These are phyloP conservation scores for Gila robusta DNA, from an alignment of 2,797 vertebrate species.

Conservation along the genomic window DNA sequence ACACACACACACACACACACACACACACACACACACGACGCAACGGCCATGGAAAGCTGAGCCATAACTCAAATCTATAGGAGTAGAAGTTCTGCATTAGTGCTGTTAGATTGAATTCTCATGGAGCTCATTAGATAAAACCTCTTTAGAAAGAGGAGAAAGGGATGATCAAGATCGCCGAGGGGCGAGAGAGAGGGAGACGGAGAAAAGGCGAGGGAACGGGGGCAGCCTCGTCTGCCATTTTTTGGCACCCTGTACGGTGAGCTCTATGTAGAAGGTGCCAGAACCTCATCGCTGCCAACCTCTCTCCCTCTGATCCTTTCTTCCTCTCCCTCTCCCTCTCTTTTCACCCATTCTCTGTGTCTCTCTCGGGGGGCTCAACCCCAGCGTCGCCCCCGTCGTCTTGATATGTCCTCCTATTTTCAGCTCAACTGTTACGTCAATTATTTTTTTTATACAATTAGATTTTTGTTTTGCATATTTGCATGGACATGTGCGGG, in stretches of 20 bases:
- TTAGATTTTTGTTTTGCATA: not conserved
- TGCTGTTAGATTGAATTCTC: constrained; percentile 46
- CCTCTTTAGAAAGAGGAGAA: constrained; percentile 45
- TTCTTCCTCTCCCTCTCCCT: constrained; percentile 50
- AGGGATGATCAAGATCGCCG: constrained; percentile 38
- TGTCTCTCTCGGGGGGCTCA: constrained; percentile 53
- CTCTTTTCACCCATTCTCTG: constrained; percentile 73
- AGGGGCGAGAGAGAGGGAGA: constrained; percentile 41
- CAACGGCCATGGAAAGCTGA: constrained; percentile 9
- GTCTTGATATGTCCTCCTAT: constrained; percentile 26
- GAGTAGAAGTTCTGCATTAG: constrained; percentile 38
- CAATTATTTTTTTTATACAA: constrained; percentile 27
- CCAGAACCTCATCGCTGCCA: constrained; percentile 69
- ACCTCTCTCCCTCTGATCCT: constrained; percentile 61
- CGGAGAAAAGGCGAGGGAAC: constrained; percentile 54
- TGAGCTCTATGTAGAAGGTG: constrained; percentile 76
- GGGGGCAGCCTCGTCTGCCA: constrained; percentile 71
- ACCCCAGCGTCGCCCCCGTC: constrained; percentile 41
- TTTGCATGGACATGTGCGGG: not conserved
- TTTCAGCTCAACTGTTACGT: constrained; percentile 37
- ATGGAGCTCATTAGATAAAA: constrained; percentile 50
- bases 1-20: constrained; percentile 7
- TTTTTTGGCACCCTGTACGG: constrained; percentile 75
- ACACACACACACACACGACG: not conserved
- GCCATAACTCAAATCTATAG: constrained; percentile 40